Conservation (phyloP, 2,113 vertebrate genomes). For the Gavialis gangeticus region DNA sequence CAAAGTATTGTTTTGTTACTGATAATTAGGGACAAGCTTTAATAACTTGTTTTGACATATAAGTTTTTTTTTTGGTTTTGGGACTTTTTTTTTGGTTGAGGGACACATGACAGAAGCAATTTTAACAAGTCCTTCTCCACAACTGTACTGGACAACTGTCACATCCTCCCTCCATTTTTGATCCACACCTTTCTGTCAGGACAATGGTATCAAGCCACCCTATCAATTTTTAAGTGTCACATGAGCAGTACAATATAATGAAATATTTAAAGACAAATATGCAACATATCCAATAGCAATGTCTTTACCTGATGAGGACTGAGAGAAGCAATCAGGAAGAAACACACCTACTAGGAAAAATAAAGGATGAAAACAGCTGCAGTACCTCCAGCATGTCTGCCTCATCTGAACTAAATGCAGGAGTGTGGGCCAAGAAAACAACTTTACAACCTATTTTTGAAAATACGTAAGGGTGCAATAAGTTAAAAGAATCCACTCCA, state of each 20-base stretch:
- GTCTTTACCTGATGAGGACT: background rate
- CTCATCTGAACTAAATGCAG: fast-evolving
- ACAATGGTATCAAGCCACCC: background rate
- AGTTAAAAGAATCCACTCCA: fast-evolving
- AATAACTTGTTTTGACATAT: fast-evolving
- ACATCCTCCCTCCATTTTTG: background rate
- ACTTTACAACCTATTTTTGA: fast-evolving
- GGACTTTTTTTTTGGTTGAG: background rate
- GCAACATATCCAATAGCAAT: fast-evolving
- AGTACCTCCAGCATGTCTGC: background rate
- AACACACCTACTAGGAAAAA: background rate
- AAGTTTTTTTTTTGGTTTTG: background rate
- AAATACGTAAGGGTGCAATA: fast-evolving
- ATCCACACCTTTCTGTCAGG: background rate
- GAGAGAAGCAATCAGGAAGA: fast-evolving
- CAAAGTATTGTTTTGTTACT: background rate
- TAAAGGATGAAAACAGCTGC: background rate
- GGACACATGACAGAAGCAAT: background rate
- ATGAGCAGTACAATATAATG: fast-evolving
- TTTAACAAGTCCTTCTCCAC: background rate
- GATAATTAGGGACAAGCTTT: fast-evolving
- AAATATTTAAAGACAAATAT: background rate
- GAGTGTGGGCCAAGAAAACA: fast-evolving
- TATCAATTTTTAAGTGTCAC: fast-evolving
- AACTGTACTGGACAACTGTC: background rate